phyloP scores from a whole-genome alignment of 2,113 vertebrate species.

The Melanocharis versteri region DNA sequence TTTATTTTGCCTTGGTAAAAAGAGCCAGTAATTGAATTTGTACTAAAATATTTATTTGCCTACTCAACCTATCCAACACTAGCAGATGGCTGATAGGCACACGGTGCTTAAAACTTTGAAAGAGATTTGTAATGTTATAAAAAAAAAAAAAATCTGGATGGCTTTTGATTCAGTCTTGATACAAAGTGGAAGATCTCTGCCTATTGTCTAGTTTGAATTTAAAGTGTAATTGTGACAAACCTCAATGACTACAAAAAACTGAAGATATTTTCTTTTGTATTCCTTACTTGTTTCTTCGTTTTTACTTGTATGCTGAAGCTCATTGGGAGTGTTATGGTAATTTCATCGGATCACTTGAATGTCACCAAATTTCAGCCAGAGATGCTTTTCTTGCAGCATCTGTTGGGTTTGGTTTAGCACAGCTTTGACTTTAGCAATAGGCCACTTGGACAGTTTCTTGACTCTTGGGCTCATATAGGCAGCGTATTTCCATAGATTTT shows the following conservation, averaged over 20 bases:
- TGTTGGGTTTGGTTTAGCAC: neutral
- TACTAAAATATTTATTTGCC: slow-evolving; percentile 44
- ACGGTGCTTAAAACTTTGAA: neutral
- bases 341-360: neutral
- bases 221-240: neutral
- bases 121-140: neutral
- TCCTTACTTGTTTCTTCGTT: neutral
- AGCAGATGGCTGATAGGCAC: slow-evolving; percentile 26
- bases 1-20: slow-evolving; percentile 42
- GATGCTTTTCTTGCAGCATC: neutral
- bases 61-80: neutral
- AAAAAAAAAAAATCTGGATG: neutral
- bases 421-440: neutral
- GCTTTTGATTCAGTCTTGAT: neutral
- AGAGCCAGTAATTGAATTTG: slow-evolving; percentile 8
- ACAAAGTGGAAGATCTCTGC: neutral
- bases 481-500: neutral
- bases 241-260: neutral
- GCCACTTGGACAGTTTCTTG: neutral
- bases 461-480: neutral
- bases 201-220: neutral
- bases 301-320: neutral
- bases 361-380: neutral
- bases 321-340: neutral
- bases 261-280: neutral